Evolutionary conservation across 2,113 vertebrate genomes (phyloP), one percentile per base, ranked within the genome.

Genomic region (Puntigrus tetrazona): DNA sequence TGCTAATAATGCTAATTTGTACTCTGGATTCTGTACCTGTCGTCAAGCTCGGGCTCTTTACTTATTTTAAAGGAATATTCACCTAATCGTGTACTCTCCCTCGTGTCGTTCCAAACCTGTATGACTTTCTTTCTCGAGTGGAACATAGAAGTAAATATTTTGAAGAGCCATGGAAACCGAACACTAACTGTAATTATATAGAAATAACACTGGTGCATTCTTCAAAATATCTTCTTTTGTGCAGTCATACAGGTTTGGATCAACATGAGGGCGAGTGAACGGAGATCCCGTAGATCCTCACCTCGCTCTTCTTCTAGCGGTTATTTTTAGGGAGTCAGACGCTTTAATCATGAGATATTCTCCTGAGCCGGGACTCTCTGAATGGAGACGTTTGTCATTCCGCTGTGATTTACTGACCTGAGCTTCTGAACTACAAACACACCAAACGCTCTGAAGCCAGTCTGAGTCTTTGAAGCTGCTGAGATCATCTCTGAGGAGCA

Each of bases 371-470:
- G 18, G 2, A 55, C 52, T 63, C 80, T 82, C 73, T 45, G 81
- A 88, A 83, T 76, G 77, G 70, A 84, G 88, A 84, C 73, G 36
- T 82, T 67, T 73, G 87, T 85, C 81, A 85, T 84, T 86, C 86
- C 86, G n/a, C 31, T 84, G 80, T 69, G 81, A 85, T 55, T 43
- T 61, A 67, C 14, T 34, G 63, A 67, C 63, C 29, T 20, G 16
- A 67, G 29, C 16, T 67, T 34, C 63, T 67, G 63, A 67, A 67
- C 63, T 67, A 4, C 63, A 34, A 31, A 34, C 63, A 8, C 16
- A 67, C 4, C 14, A 67, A 31, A 65, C 61, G 14, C 27, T 65
- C 14, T 31, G 61, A 59, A 59, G 22, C 22, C 2, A 57, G 3
- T 57, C 52, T 0, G 59, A 8, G 61, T 34, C 29, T 65, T 65